Percentiles rank a stretch among this genome's conserved stretches.
phyloP scores from a whole-genome alignment of 2,888 invertebrate genomes.

The Fragum fragum region DNA sequence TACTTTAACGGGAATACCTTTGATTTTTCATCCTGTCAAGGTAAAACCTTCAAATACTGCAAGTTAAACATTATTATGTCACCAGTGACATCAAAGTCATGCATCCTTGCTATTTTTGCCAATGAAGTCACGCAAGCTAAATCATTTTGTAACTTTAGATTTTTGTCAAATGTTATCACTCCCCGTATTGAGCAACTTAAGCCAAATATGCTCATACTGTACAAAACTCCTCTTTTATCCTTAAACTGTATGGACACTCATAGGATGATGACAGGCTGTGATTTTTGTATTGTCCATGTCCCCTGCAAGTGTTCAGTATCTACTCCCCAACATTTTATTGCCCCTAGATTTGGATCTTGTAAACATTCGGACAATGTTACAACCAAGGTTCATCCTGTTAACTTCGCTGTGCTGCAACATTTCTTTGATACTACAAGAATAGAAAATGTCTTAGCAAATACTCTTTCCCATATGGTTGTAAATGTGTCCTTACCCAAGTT shows the following conservation, averaged over 20 bases:
- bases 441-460: slow-evolving; percentile 35
- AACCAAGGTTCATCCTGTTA: slow-evolving; percentile 47
- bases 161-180: slow-evolving; percentile 32
- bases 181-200: slow-evolving; percentile 44
- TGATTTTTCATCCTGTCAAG: slow-evolving; percentile 19
- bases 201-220: slow-evolving; percentile 31
- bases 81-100: slow-evolving; percentile 33
- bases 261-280: slow-evolving; percentile 47
- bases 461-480: slow-evolving; percentile 31
- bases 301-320: slow-evolving; percentile 45
- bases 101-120: slow-evolving; percentile 34
- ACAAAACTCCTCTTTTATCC: slow-evolving; percentile 18
- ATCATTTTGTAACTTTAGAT: slow-evolving; percentile 38
- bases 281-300: slow-evolving; percentile 40
- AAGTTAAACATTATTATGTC: slow-evolving; percentile 20
- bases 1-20: slow-evolving; percentile 5
- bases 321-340: slow-evolving; percentile 14
- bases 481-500: slow-evolving; percentile 40
- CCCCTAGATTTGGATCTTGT: slow-evolving; percentile 36
- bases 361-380: slow-evolving; percentile 12
- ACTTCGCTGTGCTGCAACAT: slow-evolving; percentile 49
- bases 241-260: slow-evolving; percentile 35
- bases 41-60: background rate
- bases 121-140: slow-evolving; percentile 37
- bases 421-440: slow-evolving; percentile 42